Percentiles rank a stretch among this genome's conserved stretches.
phyloP scores from a whole-genome alignment of 2,888 invertebrate species.

The Plagiodera versicolora region DNA sequence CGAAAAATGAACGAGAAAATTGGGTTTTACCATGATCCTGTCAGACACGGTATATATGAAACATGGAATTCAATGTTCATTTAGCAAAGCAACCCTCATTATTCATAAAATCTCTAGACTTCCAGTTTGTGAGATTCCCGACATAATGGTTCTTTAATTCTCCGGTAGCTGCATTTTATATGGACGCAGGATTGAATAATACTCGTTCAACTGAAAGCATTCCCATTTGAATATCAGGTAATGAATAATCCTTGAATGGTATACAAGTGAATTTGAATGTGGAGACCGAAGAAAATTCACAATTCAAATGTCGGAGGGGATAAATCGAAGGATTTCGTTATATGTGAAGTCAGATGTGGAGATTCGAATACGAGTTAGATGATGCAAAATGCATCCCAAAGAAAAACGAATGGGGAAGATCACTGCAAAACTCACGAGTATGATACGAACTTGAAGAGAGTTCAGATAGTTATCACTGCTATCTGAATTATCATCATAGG shows the following conservation, averaged over 20 bases:
- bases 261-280: slow-evolving; percentile 10
- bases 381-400: slow-evolving; percentile 47
- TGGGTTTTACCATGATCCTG: no score
- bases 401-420: slow-evolving; percentile 43
- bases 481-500: no score
- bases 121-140: no score
- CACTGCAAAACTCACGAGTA: slow-evolving; percentile 31
- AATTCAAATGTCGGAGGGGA: slow-evolving; percentile 18
- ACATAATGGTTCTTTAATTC: neutral
- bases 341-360: slow-evolving; percentile 41
- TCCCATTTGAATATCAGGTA: slow-evolving; percentile 2
- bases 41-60: no score
- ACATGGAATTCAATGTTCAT: no score
- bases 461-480: no score
- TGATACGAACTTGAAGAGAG: no score
- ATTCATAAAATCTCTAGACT: no score
- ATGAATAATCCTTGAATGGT: slow-evolving; percentile 7
- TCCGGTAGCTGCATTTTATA: no score
- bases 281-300: slow-evolving; percentile 1
- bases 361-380: slow-evolving; percentile 44
- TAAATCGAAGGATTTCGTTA: slow-evolving; percentile 26
- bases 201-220: neutral
- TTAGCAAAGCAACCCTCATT: no score
- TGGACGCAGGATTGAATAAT: neutral
- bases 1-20: no score